Evolutionary conservation across 2,113 vertebrate species (phyloP).

Genomic region (Malurus cyaneus): DNA sequence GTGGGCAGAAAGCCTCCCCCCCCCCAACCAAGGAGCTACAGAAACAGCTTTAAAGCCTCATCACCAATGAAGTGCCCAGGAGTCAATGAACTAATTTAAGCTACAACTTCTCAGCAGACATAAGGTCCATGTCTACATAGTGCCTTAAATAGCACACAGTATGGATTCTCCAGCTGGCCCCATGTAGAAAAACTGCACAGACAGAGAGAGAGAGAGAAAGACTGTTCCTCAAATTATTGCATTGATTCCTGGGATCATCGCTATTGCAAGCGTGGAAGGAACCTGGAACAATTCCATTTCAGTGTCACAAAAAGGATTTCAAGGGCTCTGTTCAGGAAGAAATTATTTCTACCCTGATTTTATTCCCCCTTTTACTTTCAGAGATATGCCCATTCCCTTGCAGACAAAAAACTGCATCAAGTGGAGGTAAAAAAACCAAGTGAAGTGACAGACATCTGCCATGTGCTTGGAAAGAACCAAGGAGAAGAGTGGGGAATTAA

Average conservation of each 20-base stretch:
- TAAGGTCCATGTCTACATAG: background rate
- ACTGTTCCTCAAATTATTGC: background rate
- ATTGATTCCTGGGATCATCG: background rate
- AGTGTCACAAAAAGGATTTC: background rate
- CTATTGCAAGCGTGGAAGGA: background rate
- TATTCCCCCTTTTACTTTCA: background rate
- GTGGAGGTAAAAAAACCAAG: background rate
- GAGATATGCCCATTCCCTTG: background rate
- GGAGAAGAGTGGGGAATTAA: background rate
- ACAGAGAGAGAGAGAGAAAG: background rate
- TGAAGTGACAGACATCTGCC: background rate
- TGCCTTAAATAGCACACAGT: background rate
- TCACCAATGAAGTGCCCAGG: background rate
- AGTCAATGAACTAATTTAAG: conserved; percentile 40
- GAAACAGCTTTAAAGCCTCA: background rate
- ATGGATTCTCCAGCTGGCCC: conserved; percentile 12
- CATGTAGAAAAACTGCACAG: background rate
- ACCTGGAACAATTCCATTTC: background rate
- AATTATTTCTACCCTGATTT: background rate
- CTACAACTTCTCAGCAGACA: background rate
- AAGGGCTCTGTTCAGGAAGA: background rate
- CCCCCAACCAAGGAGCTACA: background rate
- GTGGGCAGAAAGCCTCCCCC: background rate
- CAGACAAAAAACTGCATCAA: background rate
- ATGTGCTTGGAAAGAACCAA: background rate